Conservation (phyloP, 92 coral and sea anemone genomes). For the Palythoa grandiflora region DNA sequence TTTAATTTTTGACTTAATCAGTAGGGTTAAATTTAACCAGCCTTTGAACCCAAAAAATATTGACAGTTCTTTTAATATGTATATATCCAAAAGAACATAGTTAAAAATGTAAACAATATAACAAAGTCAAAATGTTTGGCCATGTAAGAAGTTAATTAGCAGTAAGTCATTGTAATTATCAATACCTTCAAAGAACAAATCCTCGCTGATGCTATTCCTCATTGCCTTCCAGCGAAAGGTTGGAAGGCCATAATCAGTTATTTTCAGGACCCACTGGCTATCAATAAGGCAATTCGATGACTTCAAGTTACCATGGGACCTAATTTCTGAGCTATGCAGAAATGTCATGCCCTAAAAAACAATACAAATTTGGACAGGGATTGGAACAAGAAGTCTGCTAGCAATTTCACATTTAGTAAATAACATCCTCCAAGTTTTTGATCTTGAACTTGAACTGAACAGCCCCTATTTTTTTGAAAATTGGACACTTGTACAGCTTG, state of each 20-base stretch:
- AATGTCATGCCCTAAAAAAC: constrained; percentile 75
- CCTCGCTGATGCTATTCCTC: constrained; percentile 1
- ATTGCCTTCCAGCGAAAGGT: constrained; percentile 68
- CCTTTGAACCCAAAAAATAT: too few relatives aligned
- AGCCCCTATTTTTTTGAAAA: not conserved
- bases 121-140: not conserved
- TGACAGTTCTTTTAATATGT: too few relatives aligned
- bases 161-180: not conserved
- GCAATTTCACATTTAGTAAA: too few relatives aligned
- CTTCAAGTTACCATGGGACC: constrained; percentile 80
- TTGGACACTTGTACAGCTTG: not conserved
- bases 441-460: not conserved
- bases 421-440: too few relatives aligned
- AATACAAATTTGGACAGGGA: not conserved
- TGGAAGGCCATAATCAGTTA: constrained; percentile 84
- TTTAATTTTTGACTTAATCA: too few relatives aligned
- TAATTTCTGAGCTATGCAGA: constrained; percentile 78
- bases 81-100: not conserved
- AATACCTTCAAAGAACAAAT: constrained; percentile 4
- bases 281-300: constrained; percentile 83
- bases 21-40: too few relatives aligned
- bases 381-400: too few relatives aligned
- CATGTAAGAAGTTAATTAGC: not conserved
- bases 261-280: constrained; percentile 85
- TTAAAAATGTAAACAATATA: not conserved